Evolutionary conservation across 2,797 vertebrate genomes (phyloP), one percentile per base, ranked within the genome.

Genomic region (Paguma larvata): DNA sequence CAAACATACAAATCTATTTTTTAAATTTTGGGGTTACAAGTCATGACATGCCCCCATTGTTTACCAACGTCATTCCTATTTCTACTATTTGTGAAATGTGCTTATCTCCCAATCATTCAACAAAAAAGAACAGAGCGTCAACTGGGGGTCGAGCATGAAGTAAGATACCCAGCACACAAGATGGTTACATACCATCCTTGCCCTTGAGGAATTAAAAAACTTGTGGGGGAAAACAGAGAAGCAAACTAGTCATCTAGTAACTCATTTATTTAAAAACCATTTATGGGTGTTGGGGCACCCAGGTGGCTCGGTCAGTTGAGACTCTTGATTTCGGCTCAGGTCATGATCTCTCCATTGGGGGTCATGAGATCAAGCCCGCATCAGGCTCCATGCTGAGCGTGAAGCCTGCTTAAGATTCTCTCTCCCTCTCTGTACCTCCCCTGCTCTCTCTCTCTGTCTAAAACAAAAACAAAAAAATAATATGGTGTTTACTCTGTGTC

Each of bases 151-250:
- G 14, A 38, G 46, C 5, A 34, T 75, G 15, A 6, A 15, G 38
- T 9, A 25, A 87, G 44, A 46, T 0, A 9, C 30, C 53, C n/a
- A 78, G 44, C 19, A 4, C 34, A 77, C 4, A 19, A 56, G 11
- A 19, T 0, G 2, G 23, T 19, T 16, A 3, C 13, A 21, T 16
- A 14, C 1, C 19, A 75, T 6, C 0, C 25, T 56, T 68, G 15
- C 15, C 34, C 48, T 85, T 9, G 38, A 77, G 94, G 67, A 72
- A 67, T 9, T 19, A 41, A 25, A 5, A 53, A n/a, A 53, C 25
- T 0, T 56, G 2, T 11, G 12, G 8, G 6, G 27, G 11, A 65
- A 78, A 23, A 59, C 83, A 30, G 13, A 89, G 34, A 5, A 13
- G 18, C 6, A 7, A 86, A 56, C 4, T 27, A 34, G 12, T 15